Base-by-base conservation (phyloP, 1,140 invertebrate species). In the Diabrotica virgifera region DNA sequence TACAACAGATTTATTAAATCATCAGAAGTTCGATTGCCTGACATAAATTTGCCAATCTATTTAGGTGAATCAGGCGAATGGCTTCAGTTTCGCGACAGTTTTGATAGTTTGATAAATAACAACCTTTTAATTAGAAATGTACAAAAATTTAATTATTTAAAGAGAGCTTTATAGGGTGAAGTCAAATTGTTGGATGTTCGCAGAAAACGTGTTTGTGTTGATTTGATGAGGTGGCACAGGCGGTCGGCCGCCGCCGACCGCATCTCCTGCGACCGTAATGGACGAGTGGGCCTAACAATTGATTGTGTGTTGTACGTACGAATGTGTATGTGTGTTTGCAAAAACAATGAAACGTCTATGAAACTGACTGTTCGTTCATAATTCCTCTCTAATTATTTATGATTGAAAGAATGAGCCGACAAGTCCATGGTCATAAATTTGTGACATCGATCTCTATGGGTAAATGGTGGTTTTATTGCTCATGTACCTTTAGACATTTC, bases 201-300 rank as follows among this genome's bases (percentile, higher is more conserved):
- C 46, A 59, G 57, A 24, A 46, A 59, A 59, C 57, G 57, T 59
- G 57, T 59, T 59, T 40, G 37, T 12, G 57, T 59, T 14, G 57
- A 59, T 59, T 59, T 59, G 57, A 59, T 59, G 57, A 59, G 57
- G 57, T 59, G 38, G 57, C 57, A 59, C 57, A 59, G 57, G 36
- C 57, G 57, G 57, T 10, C 46, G 24, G 24, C 24, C 57, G 36
- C 57, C 4, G 24, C 24, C 24, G 24, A 59, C 57, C 38, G 12
- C 13, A 59, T 46, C n/a, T 59, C 57, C 24, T 24, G 24, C 57
- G 36, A 24, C 57, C 14, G 36, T 59, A 59, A 59, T 59, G 57
- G 57, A 46, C 36, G 57, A n/a, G 24, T 4, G 24, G 57, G 37
- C 38, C 36, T 12, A 13, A 59, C 36, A 59, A 46, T 14, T 12